Base-by-base conservation (phyloP, 2,888 invertebrate species). In the Ormyrus pomaceus region DNA sequence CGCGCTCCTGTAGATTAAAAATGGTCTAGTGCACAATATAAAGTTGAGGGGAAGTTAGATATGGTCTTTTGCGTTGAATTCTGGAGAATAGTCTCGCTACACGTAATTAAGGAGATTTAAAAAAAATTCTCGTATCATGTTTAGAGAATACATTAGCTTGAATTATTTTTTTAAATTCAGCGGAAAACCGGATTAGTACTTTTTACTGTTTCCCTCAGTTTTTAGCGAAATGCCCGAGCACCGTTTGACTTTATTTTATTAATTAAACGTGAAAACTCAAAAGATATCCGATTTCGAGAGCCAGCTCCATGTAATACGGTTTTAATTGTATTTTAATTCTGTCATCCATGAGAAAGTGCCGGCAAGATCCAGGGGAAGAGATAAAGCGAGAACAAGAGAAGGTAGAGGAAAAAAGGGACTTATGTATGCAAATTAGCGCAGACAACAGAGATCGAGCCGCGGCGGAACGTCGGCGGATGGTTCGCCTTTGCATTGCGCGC, bases 301-400 rank as follows among this genome's bases (percentile, higher is more conserved):
- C 62, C 62, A 51, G 51, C 51, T 50, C 48, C 48, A 13, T 45
- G 51, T 5, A 70, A 48, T 6, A 46, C 19, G 5, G n/a, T 56
- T 50, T 65, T 66, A 75, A 75, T 75, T 62, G 53, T 62, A 70
- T 77, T 70, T 64, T 64, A 59, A 76, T 69, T 53, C 55, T 13
- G 48, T 58, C 50, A 34, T 50, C 34, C 45, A 58, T 45, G 70
- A 56, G 64, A 64, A 61, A 46, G n/a, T 50, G 5, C 9, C 58
- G n/a, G 0, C 4, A 19, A 45, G 53, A 64, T 77, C 34, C n/a
- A n/a, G 6, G 11, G 10, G n/a, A 7, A 4, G 19, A 34, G 65
- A 66, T 58, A 66, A 58, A 75, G 66, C 56, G 45, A 9, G 0
- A 10, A n/a, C 51, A 51, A 46, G 53, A 48, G 55, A n/a, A 50